These are phyloP conservation scores for Tachypleus tridentatus DNA, from an alignment of 1,140 invertebrate species.

Conservation along the genomic window DNA sequence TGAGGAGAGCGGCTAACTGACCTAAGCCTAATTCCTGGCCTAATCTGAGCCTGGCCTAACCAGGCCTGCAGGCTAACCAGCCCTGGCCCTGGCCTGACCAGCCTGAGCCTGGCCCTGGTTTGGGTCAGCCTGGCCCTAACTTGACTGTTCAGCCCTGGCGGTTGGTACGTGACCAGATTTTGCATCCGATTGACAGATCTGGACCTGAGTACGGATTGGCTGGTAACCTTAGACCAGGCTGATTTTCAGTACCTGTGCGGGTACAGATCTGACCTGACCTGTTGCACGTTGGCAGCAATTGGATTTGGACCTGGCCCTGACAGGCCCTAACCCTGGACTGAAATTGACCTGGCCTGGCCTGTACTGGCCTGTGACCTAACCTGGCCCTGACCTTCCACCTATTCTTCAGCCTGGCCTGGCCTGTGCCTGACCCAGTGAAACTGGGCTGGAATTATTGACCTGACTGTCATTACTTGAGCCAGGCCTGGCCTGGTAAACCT, in stretches of 20 bases:
- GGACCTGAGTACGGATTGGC: conserved; percentile 24
- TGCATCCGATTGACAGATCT: conserved; percentile 24
- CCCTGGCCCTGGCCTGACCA: conserved; percentile 24
- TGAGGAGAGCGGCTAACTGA: conserved; percentile 24
- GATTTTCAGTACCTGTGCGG: conserved; percentile 17
- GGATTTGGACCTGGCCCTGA: conserved; percentile 13
- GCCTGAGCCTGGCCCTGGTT: conserved; percentile 19
- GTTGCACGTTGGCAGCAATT: conserved; percentile 18
- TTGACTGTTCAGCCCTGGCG: conserved; percentile 20
- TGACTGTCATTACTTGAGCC: conserved; percentile 26
- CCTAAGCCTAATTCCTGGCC: conserved; percentile 26
- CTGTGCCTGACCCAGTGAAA: conserved; percentile 21
- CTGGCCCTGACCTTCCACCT: conserved; percentile 21
- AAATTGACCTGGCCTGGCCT: conserved; percentile 24
- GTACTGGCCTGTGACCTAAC: conserved; percentile 23
- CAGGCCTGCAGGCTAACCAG: conserved; percentile 22
- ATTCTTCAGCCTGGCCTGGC: conserved; percentile 23
- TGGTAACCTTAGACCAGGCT: conserved; percentile 22
- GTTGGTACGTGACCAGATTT: conserved; percentile 12
- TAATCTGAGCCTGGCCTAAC: conserved; percentile 24
- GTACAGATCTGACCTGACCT: conserved; percentile 25
- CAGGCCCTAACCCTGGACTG: conserved; percentile 13
- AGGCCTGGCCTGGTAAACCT: conserved; percentile 24
- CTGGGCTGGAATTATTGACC: conserved; percentile 23
- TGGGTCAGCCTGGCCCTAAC: conserved; percentile 25